Conservation (phyloP, 2,113 vertebrate genomes). For the Cyprinodon variegatus region DNA sequence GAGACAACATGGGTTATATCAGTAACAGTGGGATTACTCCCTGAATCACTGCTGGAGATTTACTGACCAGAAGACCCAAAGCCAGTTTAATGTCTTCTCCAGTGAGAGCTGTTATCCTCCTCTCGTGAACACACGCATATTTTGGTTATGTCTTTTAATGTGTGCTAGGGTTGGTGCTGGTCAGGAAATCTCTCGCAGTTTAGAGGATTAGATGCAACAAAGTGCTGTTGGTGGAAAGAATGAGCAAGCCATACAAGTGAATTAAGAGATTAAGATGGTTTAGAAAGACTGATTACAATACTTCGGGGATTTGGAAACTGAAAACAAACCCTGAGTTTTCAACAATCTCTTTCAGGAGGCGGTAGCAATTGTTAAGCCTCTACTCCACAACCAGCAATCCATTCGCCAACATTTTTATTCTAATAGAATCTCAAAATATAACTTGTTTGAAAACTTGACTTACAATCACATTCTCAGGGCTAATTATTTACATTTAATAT, state of each 20-base stretch:
- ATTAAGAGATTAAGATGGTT: slow-evolving; percentile 86
- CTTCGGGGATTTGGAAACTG: slow-evolving; percentile 79
- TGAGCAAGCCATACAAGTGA: slow-evolving; percentile 82
- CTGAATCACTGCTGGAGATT: slow-evolving; percentile 62
- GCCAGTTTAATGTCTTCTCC: slow-evolving; percentile 69
- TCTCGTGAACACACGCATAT: slow-evolving; percentile 56
- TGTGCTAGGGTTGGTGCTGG: slow-evolving; percentile 66
- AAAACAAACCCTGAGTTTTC: slow-evolving; percentile 79
- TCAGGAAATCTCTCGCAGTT: slow-evolving; percentile 80
- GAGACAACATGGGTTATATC: slow-evolving; percentile 36
- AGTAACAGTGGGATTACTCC: slow-evolving; percentile 60
- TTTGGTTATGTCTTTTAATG: slow-evolving; percentile 73
- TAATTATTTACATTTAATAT: not conserved
- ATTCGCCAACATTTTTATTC: slow-evolving; percentile 44
- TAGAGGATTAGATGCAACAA: slow-evolving; percentile 83
- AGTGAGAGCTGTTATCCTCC: slow-evolving; percentile 64
- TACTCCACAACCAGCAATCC: slow-evolving; percentile 30
- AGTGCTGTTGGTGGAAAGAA: slow-evolving; percentile 78
- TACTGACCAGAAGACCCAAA: slow-evolving; percentile 66
- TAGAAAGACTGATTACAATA: slow-evolving; percentile 84
- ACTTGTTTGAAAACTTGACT: slow-evolving; percentile 13
- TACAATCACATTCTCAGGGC: not conserved
- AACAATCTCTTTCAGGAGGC: slow-evolving; percentile 73
- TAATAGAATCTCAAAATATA: slow-evolving; percentile 47
- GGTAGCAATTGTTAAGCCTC: slow-evolving; percentile 64